phyloP scores from a whole-genome alignment of 2,888 invertebrate species.

The Quadroppia sp. region DNA sequence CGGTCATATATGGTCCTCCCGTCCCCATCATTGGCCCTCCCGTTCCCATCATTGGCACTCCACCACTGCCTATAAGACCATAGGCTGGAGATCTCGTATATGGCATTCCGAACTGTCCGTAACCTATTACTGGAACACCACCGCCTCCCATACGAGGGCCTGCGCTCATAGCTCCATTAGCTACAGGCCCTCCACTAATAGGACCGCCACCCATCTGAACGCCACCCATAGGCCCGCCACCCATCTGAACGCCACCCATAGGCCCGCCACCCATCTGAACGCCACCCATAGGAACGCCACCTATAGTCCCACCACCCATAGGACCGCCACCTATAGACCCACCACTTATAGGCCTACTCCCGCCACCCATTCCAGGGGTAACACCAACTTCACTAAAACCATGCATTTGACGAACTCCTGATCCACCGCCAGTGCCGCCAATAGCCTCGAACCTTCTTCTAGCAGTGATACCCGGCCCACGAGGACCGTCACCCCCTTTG shows the following conservation, averaged over 20 bases:
- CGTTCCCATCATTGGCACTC: neutral
- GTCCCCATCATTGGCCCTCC: neutral
- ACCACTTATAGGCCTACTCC: neutral
- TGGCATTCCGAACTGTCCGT: too few species aligned
- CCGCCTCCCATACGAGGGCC: too few species aligned
- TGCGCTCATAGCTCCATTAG: too few species aligned
- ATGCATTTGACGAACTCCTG: neutral
- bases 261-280: too few species aligned
- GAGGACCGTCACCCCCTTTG: neutral
- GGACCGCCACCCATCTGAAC: too few species aligned
- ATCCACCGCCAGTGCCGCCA: neutral
- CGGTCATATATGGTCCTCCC: neutral
- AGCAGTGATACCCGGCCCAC: constrained; percentile 4
- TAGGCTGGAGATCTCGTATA: neutral
- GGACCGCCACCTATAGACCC: neutral
- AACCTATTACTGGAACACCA: too few species aligned
- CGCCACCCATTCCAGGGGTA: too few species aligned
- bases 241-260: too few species aligned
- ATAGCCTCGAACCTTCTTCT: neutral
- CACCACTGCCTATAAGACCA: neutral
- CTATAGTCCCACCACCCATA: neutral
- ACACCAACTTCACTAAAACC: neutral
- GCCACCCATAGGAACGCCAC: neutral
- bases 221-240: too few species aligned
- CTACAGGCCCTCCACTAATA: too few species aligned